Conservation (phyloP, 2,113 vertebrate species). For the Dicentrarchus labrax region DNA sequence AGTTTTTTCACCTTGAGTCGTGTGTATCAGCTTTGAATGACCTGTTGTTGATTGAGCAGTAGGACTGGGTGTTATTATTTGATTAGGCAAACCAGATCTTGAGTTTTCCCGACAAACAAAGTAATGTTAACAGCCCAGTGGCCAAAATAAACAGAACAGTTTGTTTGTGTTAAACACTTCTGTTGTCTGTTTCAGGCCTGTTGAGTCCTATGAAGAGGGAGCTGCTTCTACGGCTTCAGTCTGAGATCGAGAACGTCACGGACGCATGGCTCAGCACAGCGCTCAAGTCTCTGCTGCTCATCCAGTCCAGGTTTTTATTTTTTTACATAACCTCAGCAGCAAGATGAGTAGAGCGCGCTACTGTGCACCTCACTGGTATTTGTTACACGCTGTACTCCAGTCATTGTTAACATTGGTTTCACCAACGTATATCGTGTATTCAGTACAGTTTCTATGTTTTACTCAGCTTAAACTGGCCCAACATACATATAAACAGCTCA, state of each 20-base stretch:
- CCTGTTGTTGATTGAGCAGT: no score
- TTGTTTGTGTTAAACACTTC: not conserved
- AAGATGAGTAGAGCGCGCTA: no score
- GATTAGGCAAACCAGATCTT: not conserved
- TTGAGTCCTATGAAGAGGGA: slow-evolving; percentile 94
- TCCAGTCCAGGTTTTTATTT: slow-evolving; percentile 92
- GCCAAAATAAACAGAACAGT: not conserved
- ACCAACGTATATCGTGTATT: not conserved
- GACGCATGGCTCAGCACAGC: slow-evolving; percentile 97
- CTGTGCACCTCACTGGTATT: no score
- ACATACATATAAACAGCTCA: not conserved
- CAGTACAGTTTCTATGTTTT: not conserved
- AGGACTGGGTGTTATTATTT: no score
- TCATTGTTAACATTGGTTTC: not conserved
- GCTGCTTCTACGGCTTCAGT: slow-evolving; percentile 89
- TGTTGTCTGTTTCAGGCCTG: slow-evolving; percentile 83
- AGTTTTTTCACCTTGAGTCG: not conserved
- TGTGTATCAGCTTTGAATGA: not conserved
- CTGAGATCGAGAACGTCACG: slow-evolving; percentile 95
- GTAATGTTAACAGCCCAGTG: not conserved
- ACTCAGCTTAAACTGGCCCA: not conserved
- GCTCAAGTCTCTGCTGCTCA: slow-evolving; percentile 94
- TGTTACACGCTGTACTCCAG: no score
- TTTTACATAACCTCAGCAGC: not conserved
- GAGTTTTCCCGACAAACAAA: not conserved